A percentile compares a stretch with the other conserved stretches of the same genome.
These are phyloP conservation scores for Rhynchonema sp. DNA, from an alignment of 2,888 invertebrate species.

Conservation along the genomic window DNA sequence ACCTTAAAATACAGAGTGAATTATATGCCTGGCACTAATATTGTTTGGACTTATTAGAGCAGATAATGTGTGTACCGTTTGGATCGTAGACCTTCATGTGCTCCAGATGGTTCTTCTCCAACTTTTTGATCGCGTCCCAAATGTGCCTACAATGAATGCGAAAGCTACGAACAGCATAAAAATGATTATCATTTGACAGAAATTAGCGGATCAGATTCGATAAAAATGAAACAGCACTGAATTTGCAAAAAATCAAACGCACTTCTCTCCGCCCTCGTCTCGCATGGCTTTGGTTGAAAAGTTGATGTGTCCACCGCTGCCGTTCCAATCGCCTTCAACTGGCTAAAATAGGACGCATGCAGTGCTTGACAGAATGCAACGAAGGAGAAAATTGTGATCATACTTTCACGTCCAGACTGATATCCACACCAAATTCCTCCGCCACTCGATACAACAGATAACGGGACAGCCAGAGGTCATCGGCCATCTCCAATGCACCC, in stretches of 20 bases:
- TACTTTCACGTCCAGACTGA: constrained; percentile 43
- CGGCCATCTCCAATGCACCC: constrained; percentile 49
- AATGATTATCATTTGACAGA: too few species aligned
- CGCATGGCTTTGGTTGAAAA: constrained; percentile 30
- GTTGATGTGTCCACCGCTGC: constrained; percentile 31
- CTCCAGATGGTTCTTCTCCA: neutral
- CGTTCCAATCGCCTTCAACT: constrained; percentile 32
- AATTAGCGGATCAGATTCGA: too few species aligned
- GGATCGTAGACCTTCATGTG: constrained; percentile 6
- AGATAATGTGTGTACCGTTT: too few species aligned
- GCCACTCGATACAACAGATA: constrained; percentile 50
- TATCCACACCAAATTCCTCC: constrained; percentile 71
- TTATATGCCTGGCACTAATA: too few species aligned
- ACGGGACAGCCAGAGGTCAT: constrained; percentile 56
- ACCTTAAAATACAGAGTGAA: too few species aligned
- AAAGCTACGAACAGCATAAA: too few species aligned
- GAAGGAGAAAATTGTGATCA: neutral
- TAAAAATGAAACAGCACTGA: too few species aligned
- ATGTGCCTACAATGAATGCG: too few species aligned
- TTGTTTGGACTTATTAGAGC: too few species aligned
- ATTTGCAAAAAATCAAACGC: too few species aligned
- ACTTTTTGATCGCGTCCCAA: constrained; percentile 4
- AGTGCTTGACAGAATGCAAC: neutral
- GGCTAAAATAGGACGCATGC: constrained; percentile 15
- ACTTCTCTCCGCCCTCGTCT: constrained; percentile 6